These are phyloP conservation scores for Poliocrania exsul DNA, from an alignment of 2,797 vertebrate genomes.

Conservation along the genomic window DNA sequence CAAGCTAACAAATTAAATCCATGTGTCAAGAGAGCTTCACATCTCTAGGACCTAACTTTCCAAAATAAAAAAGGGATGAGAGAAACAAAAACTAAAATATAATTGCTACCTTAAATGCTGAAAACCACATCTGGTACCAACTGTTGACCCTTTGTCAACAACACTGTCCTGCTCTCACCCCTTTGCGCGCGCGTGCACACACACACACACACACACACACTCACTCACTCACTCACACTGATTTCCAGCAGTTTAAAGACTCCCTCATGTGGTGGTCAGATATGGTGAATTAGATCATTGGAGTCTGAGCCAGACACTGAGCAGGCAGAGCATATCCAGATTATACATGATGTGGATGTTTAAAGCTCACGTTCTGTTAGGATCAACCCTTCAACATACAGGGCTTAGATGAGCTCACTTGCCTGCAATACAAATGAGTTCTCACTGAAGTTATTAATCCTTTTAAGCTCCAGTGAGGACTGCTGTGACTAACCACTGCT, in stretches of 20 bases:
- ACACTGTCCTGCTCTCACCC: not conserved
- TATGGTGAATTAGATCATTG: conserved; percentile 38
- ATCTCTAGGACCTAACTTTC: not conserved
- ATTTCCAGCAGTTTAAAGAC: conserved; percentile 66
- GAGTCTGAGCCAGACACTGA: not conserved
- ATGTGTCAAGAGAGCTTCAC: not conserved
- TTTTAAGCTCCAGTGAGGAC: conserved; percentile 75
- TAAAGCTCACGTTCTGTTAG: not conserved
- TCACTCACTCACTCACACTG: too few relatives aligned
- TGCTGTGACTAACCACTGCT: conserved; percentile 87
- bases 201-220: not conserved
- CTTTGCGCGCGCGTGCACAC: rapidly evolving
- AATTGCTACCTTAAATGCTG: conserved; percentile 25
- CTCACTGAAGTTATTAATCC: conserved; percentile 78
- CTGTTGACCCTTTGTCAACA: not conserved
- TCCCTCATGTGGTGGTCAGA: conserved; percentile 67
- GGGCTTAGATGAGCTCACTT: conserved; percentile 65
- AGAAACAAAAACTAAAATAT: not conserved
- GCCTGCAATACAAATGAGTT: conserved; percentile 68
- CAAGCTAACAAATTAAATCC: not conserved
- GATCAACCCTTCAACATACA: not conserved
- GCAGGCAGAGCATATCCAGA: not conserved
- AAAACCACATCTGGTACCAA: conserved; percentile 65
- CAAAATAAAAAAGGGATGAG: not conserved
- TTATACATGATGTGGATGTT: not conserved